These are phyloP conservation scores for Hoplias malabaricus DNA, from an alignment of 2,113 vertebrate species.

Conservation along the genomic window DNA sequence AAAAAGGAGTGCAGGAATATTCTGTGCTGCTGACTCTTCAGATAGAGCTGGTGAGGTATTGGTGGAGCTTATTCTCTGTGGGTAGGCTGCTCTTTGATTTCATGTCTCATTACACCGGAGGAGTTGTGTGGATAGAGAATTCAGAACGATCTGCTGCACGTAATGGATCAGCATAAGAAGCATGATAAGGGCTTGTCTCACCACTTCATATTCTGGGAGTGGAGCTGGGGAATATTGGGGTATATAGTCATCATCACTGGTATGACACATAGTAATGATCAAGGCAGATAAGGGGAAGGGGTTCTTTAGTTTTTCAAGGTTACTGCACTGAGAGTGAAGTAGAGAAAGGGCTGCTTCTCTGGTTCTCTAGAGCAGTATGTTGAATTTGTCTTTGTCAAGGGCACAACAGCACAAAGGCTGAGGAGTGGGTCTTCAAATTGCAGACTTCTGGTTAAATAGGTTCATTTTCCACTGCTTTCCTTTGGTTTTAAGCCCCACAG, in stretches of 20 bases:
- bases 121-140: constrained; percentile 5
- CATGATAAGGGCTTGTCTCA: neutral
- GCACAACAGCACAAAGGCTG: neutral
- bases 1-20: neutral
- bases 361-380: neutral
- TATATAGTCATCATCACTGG: neutral
- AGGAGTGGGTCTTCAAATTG: neutral
- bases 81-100: constrained; percentile 35
- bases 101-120: constrained; percentile 30
- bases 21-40: constrained; percentile 22
- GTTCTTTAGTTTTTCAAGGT: neutral
- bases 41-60: constrained; percentile 6
- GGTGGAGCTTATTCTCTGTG: constrained; percentile 9
- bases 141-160: constrained; percentile 22
- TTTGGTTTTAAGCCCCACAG: too few species aligned
- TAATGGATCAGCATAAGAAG: constrained; percentile 24
- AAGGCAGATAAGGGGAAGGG: neutral
- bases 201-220: neutral
- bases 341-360: neutral
- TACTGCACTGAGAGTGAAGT: neutral
- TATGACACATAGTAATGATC: neutral
- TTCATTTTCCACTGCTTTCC: too few species aligned
- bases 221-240: neutral
- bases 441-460: neutral
- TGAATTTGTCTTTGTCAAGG: neutral